Evolutionary conservation across 2,113 vertebrate species (phyloP).

Genomic region (Tyto alba): DNA sequence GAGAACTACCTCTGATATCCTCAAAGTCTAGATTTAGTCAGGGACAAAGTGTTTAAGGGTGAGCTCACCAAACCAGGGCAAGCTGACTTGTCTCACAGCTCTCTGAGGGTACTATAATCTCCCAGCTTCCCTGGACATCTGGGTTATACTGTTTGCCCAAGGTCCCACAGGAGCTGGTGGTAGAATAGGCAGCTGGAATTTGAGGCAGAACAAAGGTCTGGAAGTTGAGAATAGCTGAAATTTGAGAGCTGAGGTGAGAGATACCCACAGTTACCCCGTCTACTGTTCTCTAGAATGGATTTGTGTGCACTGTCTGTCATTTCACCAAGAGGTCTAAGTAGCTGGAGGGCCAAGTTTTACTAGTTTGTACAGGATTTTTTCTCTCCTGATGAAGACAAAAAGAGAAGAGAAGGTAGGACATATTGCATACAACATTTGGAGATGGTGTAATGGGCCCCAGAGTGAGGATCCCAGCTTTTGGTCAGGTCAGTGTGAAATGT

Average conservation of each 20-base stretch:
- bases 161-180: neutral
- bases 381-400: neutral
- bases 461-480: neutral
- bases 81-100: neutral
- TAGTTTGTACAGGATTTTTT: neutral
- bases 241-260: neutral
- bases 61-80: neutral
- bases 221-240: neutral
- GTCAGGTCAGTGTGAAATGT: neutral
- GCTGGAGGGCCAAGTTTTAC: neutral
- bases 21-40: neutral
- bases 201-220: neutral
- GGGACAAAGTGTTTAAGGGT: neutral
- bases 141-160: neutral
- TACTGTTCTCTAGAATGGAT: neutral
- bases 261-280: neutral
- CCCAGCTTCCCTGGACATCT: neutral
- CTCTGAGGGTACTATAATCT: neutral
- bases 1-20: neutral
- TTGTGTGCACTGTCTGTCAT: neutral
- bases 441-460: neutral
- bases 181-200: neutral
- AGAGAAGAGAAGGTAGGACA: neutral
- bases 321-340: neutral
- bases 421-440: neutral